A percentile compares a stretch with the other conserved stretches of the same genome.
Evolutionary conservation across 2,113 vertebrate species (phyloP).

Genomic region (Centropus unirufus): DNA sequence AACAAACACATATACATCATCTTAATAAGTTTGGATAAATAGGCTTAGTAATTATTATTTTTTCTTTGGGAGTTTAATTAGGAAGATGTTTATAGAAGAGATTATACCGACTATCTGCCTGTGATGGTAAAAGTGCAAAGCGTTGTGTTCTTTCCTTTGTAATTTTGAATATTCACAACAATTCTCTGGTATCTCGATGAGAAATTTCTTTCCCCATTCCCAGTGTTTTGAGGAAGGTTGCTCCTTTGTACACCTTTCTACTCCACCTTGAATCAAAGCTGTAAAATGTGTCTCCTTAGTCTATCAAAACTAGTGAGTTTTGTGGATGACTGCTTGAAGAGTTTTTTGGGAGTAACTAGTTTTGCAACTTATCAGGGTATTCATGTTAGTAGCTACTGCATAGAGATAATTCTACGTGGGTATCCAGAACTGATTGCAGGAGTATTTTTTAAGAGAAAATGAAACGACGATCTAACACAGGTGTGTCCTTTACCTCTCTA

Average conservation of each 20-base stretch:
- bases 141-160: neutral
- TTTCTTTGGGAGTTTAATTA: constrained; percentile 46
- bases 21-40: constrained; percentile 11
- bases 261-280: neutral
- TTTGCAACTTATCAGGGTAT: neutral
- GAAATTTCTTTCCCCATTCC: neutral
- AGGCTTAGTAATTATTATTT: neutral
- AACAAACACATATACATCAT: constrained; percentile 2
- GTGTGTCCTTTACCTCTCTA: neutral
- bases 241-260: neutral
- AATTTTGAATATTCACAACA: neutral
- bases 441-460: neutral
- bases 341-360: neutral
- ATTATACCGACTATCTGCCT: neutral
- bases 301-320: neutral
- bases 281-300: neutral
- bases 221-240: no score
- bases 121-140: neutral
- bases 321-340: neutral
- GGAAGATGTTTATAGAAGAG: neutral
- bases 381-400: neutral
- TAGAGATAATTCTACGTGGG: neutral
- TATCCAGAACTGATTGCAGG: neutral
- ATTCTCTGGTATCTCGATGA: neutral
- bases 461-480: neutral